These are phyloP conservation scores for Perizoma flavofasciatum DNA, from an alignment of 2,888 invertebrate species.

Conservation along the genomic window DNA sequence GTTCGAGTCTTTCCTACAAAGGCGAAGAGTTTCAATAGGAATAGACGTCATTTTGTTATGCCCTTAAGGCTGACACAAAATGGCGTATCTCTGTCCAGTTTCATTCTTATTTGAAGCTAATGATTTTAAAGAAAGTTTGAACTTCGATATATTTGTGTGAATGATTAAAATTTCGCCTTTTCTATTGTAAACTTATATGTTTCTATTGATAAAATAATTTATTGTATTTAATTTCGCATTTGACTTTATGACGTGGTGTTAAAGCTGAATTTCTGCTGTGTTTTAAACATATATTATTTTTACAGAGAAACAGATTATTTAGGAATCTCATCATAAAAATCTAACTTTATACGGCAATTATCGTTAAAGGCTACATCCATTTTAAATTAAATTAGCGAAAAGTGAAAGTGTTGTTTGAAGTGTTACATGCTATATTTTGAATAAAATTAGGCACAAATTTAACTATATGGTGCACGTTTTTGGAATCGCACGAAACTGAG, in stretches of 20 bases:
- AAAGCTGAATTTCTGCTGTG: slow-evolving; percentile 16
- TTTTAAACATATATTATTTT: slow-evolving; percentile 10
- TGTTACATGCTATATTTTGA: slow-evolving; percentile 25
- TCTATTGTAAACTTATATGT: too few relatives aligned
- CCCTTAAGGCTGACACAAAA: too few relatives aligned
- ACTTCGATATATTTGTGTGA: neutral
- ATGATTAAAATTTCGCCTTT: too few relatives aligned
- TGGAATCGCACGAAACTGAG: slow-evolving; percentile 7
- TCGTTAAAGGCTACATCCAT: too few relatives aligned
- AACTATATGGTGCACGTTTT: slow-evolving; percentile 19
- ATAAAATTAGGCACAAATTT: slow-evolving; percentile 26
- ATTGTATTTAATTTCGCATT: slow-evolving; percentile 24
- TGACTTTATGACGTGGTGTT: slow-evolving; percentile 10
- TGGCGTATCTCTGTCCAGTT: too few relatives aligned
- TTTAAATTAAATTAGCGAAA: too few relatives aligned
- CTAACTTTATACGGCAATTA: neutral
- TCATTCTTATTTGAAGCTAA: too few relatives aligned
- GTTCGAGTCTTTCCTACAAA: too few relatives aligned
- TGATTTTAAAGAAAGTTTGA: neutral
- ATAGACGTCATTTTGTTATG: too few relatives aligned
- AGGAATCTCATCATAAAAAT: neutral
- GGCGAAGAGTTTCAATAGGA: too few relatives aligned
- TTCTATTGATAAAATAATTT: slow-evolving; percentile 10
- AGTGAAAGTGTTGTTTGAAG: slow-evolving; percentile 10
- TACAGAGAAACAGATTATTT: neutral